Evolutionary conservation across 2,888 invertebrate species (phyloP), one percentile per base, ranked within the genome.

Genomic region (Andrena flavipes): DNA sequence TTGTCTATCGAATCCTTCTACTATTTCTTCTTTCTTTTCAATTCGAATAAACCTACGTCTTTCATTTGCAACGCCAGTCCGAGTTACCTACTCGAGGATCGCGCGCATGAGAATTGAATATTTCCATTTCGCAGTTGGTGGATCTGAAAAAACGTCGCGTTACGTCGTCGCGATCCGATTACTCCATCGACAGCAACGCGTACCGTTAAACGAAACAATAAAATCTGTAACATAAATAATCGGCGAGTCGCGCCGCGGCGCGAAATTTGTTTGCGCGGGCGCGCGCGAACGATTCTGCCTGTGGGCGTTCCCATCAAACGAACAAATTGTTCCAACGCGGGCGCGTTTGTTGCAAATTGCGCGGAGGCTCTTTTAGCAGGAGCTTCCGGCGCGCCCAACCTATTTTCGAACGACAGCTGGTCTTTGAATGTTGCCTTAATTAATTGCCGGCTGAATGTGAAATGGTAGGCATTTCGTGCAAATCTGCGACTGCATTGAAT

Each of bases 201-300:
- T 42, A 7, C 62, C 84, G 77, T 71, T 85, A 85, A 89, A 85
- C 79, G 80, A 75, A 75, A 87, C 88, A 90, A 89, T 86, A 84
- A 86, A 86, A 86, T 82, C 80, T 82, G 76, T 84, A 86, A 84
- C 80, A 82, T 76, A 84, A 86, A 86, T 84, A 81, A 86, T 79
- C 76, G 65, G 64, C 68, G 84, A 76, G 69, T 70, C 76, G 80
- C 59, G 80, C 73, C 7, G 75, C 82, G 85, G 86, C 81, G 74
- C 69, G 85, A 84, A 80, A 86, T 89, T 85, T 84, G 85, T 83
- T 82, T 75, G 71, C 54, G 49, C 33, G 71, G 48, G 42, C 29
- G 59, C 49, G 67, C 59, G 65, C 51, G 74, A 70, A 74, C 75
- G 56, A 62, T 56, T 56, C 56, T 23, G 20, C 60, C 68, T 74